Conservation (phyloP, 2,888 invertebrate species). For the Eupithecia vulgata region DNA sequence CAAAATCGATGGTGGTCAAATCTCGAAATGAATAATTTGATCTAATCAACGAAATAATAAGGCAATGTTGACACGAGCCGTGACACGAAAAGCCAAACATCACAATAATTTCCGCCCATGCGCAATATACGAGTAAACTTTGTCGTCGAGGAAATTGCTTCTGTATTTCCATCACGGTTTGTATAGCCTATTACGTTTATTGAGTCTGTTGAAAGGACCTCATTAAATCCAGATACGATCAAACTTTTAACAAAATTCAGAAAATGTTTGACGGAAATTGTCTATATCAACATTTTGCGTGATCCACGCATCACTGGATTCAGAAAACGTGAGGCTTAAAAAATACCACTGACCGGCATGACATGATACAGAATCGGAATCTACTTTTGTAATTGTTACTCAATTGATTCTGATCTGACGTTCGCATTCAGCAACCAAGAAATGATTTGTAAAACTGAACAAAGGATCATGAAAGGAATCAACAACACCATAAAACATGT, state of each 20-base stretch:
- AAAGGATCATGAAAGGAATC: slow-evolving; percentile 39
- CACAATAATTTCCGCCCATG: background rate
- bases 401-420: slow-evolving; percentile 24
- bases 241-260: background rate
- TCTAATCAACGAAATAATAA: background rate
- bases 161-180: background rate
- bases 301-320: slow-evolving; percentile 59
- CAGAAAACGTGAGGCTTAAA: slow-evolving; percentile 28
- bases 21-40: background rate
- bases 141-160: background rate
- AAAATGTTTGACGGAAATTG: slow-evolving; percentile 32
- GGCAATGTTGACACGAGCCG: background rate
- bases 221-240: background rate
- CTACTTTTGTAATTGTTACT: slow-evolving; percentile 29
- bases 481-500: slow-evolving; percentile 33
- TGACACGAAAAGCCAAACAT: background rate
- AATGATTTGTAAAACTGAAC: slow-evolving; percentile 30
- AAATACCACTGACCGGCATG: slow-evolving; percentile 20
- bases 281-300: slow-evolving; percentile 53
- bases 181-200: background rate
- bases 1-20: background rate
- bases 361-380: slow-evolving; percentile 12
- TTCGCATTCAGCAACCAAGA: slow-evolving; percentile 22
- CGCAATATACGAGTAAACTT: background rate
- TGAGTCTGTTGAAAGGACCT: background rate